These are phyloP conservation scores for Bombus fervidus DNA, from an alignment of 1,140 invertebrate genomes.

Conservation along the genomic window DNA sequence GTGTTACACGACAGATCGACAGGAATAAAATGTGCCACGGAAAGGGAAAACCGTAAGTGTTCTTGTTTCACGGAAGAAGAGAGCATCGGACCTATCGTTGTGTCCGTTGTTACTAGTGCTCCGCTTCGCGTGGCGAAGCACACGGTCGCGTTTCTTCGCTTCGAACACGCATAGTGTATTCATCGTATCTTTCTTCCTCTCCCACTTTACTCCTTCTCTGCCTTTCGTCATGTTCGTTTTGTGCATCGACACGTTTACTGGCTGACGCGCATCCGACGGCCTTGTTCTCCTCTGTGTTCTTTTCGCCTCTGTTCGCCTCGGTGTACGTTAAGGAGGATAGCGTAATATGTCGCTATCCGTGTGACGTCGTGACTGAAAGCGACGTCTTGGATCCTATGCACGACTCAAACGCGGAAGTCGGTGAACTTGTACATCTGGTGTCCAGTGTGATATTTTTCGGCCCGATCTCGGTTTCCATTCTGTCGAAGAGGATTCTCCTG, in stretches of 20 bases:
- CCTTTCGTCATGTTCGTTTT: background rate
- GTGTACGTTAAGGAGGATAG: background rate
- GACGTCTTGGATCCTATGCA: constrained; percentile 26
- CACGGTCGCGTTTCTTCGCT: background rate
- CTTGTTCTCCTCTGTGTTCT: constrained; percentile 4
- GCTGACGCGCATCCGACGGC: constrained; percentile 27
- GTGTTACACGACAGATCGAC: background rate
- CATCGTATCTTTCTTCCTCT: background rate
- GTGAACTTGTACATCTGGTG: constrained; percentile 38
- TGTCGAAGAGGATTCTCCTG: background rate
- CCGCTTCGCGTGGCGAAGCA: constrained; percentile 6
- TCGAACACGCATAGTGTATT: background rate
- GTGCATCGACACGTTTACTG: constrained; percentile 34
- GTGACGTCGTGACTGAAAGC: constrained; percentile 19
- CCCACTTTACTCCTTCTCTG: background rate
- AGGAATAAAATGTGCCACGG: background rate
- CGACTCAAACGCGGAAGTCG: constrained; percentile 36
- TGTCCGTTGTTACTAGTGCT: constrained; percentile 15
- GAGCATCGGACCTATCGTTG: background rate
- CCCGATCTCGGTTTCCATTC: background rate
- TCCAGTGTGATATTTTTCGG: constrained; percentile 31
- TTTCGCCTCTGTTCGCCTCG: background rate
- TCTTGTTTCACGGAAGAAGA: background rate
- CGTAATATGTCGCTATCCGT: constrained; percentile 23
- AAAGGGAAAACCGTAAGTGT: constrained; percentile 9